phyloP scores from a whole-genome alignment of 1,140 invertebrate species.

The Popillia japonica region DNA sequence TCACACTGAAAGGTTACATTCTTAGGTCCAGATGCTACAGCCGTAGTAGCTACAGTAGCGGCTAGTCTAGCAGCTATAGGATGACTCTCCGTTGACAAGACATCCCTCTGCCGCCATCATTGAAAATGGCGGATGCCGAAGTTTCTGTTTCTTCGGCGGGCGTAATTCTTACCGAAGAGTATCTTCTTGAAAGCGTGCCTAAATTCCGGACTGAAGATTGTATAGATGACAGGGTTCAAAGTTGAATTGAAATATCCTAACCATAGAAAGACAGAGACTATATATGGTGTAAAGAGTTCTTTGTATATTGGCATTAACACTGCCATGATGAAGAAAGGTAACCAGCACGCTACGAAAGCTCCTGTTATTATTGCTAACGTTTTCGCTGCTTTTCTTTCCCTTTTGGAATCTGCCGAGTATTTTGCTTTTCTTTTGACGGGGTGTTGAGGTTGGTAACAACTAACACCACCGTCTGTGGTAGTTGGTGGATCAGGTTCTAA shows the following conservation, averaged over 20 bases:
- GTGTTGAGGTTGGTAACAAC: constrained; percentile 56
- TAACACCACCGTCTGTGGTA: constrained; percentile 61
- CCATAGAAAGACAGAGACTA: constrained; percentile 80
- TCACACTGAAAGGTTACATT: constrained; percentile 60
- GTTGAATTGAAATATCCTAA: constrained; percentile 90
- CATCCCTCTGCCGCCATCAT: constrained; percentile 60
- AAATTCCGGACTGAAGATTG: constrained; percentile 89
- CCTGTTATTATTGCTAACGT: constrained; percentile 91
- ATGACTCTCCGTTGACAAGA: constrained; percentile 55
- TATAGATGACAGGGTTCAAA: constrained; percentile 89
- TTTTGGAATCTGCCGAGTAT: constrained; percentile 77
- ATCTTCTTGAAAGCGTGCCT: constrained; percentile 85
- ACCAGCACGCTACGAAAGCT: constrained; percentile 88
- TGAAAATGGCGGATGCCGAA: constrained; percentile 57
- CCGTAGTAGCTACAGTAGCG: constrained; percentile 55
- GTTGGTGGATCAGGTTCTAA: constrained; percentile 72
- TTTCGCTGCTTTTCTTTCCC: constrained; percentile 91
- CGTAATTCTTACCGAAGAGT: constrained; percentile 70
- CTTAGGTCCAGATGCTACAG: constrained; percentile 54
- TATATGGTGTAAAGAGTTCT: constrained; percentile 60
- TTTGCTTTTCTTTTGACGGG: constrained; percentile 67
- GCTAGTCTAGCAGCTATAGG: constrained; percentile 55
- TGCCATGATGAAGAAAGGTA: constrained; percentile 89
- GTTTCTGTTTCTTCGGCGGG: constrained; percentile 57
- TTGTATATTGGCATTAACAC: constrained; percentile 81